phyloP scores from a whole-genome alignment of 2,113 vertebrate genomes.

The Mesocricetus auratus region DNA sequence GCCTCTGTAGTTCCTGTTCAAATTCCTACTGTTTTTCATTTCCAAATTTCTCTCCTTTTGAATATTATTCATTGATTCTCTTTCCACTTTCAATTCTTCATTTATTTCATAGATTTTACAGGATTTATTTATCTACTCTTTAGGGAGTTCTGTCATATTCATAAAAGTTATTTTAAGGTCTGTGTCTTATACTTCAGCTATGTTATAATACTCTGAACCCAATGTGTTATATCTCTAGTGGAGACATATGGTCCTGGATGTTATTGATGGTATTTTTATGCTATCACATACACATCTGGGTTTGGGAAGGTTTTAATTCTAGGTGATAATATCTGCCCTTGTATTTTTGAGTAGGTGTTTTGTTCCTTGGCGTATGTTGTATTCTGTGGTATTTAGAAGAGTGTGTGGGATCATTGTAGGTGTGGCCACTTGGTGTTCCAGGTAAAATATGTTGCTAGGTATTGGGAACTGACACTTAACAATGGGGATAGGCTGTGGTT shows the following conservation, averaged over 20 bases:
- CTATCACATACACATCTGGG: neutral
- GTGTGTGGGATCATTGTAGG: neutral
- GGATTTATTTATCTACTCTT: neutral
- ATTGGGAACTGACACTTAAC: neutral
- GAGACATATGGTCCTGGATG: neutral
- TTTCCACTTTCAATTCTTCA: neutral
- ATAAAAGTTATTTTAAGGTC: neutral
- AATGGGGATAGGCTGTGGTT: neutral
- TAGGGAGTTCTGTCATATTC: neutral
- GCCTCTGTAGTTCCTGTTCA: neutral
- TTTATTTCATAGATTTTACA: neutral
- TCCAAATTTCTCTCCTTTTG: neutral
- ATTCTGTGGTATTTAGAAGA: neutral
- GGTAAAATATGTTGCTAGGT: neutral
- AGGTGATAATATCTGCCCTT: neutral
- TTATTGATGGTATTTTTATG: neutral
- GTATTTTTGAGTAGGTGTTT: neutral
- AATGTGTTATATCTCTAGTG: neutral
- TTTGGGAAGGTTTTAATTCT: neutral
- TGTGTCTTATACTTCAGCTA: neutral
- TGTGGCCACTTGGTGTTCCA: neutral
- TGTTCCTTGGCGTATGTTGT: neutral
- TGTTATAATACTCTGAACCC: neutral
- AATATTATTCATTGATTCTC: neutral
- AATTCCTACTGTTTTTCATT: neutral